Conservation (phyloP, 2,797 vertebrate species). For the Sebastiscus tertius region DNA sequence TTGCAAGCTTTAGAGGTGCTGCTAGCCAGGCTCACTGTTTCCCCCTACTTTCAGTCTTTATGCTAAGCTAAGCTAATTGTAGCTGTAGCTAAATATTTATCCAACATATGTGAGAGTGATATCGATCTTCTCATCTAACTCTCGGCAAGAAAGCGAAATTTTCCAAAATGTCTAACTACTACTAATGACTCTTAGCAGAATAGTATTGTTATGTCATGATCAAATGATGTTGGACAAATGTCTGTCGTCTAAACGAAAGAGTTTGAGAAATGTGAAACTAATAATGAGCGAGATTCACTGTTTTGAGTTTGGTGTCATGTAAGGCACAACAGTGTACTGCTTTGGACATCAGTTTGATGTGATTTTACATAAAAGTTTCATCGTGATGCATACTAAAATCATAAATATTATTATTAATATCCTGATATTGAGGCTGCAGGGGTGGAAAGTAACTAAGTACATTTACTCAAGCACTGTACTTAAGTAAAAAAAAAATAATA, state of each 20-base stretch:
- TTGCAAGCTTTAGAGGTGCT: too few species aligned
- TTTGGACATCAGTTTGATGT: not conserved
- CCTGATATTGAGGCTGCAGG: too few species aligned
- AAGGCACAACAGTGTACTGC: too few species aligned
- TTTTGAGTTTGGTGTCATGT: not conserved
- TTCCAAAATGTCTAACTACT: not conserved
- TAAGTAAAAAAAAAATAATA: too few species aligned
- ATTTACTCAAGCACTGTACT: too few species aligned
- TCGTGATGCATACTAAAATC: not conserved
- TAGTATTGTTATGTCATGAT: not conserved
- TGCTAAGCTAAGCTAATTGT: too few species aligned
- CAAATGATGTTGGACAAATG: not conserved
- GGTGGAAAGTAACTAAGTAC: too few species aligned
- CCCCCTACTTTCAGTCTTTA: too few species aligned
- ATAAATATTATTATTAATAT: rapidly evolving
- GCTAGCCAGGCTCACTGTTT: too few species aligned
- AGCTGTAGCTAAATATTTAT: too few species aligned
- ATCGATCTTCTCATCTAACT: not conserved
- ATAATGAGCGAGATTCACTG: not conserved
- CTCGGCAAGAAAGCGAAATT: not conserved
- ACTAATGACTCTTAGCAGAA: not conserved
- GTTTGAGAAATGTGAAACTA: not conserved
- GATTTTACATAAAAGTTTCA: not conserved
- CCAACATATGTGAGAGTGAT: not conserved
- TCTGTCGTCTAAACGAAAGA: not conserved